Base-by-base conservation (phyloP, 2,113 vertebrate species). In the Channa argus region DNA sequence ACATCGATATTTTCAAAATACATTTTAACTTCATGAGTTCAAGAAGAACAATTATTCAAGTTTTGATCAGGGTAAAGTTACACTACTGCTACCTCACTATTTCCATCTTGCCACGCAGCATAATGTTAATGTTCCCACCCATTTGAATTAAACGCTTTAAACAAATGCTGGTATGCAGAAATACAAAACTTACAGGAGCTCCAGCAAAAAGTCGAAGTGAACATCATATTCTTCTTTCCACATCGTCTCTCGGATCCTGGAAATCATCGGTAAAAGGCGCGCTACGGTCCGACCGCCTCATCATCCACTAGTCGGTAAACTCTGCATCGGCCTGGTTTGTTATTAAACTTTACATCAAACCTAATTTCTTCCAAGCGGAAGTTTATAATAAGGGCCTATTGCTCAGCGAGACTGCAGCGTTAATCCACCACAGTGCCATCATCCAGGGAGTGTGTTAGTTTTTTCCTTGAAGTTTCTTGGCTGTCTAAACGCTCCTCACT, bases 221-320 rank as follows among this genome's bases (percentile, higher is more conserved):
- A 86, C 90, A 71, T 95, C 92, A 66, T 94, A 95, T 90, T 95
- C 94, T 47, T 94, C 91, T 68, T 93, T 95, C 94, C 94, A 95
- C 94, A 95, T 95, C 76, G 83, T 93, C 79, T 44, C 79, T 75
- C 63, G 49, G 73, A 49, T 77, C 65, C 67, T 13, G 63, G 47
- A 66, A 69, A 59, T 80, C 63, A 74, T 83, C 87, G 88, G 83
- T 64, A 45, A 54, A 77, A 75, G 82, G 64, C 73, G 89, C 74
- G 77, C 74, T 60, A 61, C 51, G 74, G 73, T 77, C 74, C 77
- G 52, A 38, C 74, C 66, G 74, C 83, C 77, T 85, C 87, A 90
- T 91, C 86, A 65, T 77, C 88, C 87, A 54, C 60, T 43, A 0
- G 43, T 70, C 79, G 71, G 38, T 61, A 33, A 55, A 84, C 61